Percentiles rank a stretch among this genome's conserved stretches.
Conservation (phyloP, 2,797 vertebrate species). For the Cuniculus paca region DNA sequence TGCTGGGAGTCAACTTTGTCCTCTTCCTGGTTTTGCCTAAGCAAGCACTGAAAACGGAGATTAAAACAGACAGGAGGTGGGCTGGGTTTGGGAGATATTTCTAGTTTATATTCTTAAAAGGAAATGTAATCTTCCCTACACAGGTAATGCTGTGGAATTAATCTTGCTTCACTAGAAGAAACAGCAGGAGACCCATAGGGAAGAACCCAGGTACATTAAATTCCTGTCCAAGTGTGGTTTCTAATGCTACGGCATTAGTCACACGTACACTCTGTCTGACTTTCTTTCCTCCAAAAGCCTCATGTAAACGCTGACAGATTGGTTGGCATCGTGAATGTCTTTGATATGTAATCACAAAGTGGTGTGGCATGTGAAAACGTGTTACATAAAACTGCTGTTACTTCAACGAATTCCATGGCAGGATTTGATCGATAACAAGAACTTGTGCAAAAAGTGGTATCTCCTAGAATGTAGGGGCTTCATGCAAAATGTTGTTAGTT, state of each 20-base stretch:
- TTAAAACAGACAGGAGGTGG: not conserved
- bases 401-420: conserved; percentile 68
- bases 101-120: not conserved
- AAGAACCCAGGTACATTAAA: conserved; percentile 7
- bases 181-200: not conserved
- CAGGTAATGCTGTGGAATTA: not conserved
- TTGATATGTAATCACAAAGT: conserved; percentile 84
- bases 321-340: conserved; percentile 78
- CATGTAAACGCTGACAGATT: conserved; percentile 86
- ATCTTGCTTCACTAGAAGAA: conserved; percentile 4
- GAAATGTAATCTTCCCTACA: not conserved
- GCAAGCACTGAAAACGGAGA: not conserved
- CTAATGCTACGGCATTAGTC: conserved; percentile 51
- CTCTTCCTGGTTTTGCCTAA: not conserved
- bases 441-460: conserved; percentile 64
- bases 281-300: conserved; percentile 78
- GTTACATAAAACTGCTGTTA: conserved; percentile 78
- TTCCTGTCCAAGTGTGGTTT: conserved; percentile 20
- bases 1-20: not conserved
- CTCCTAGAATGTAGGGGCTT: not conserved
- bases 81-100: not conserved
- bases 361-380: conserved; percentile 80
- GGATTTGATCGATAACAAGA: conserved; percentile 76
- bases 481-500: not conserved
- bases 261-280: conserved; percentile 58